Evolutionary conservation across 2,888 invertebrate genomes (phyloP), one percentile per base, ranked within the genome.

Genomic region (Eupelmus urozonus): DNA sequence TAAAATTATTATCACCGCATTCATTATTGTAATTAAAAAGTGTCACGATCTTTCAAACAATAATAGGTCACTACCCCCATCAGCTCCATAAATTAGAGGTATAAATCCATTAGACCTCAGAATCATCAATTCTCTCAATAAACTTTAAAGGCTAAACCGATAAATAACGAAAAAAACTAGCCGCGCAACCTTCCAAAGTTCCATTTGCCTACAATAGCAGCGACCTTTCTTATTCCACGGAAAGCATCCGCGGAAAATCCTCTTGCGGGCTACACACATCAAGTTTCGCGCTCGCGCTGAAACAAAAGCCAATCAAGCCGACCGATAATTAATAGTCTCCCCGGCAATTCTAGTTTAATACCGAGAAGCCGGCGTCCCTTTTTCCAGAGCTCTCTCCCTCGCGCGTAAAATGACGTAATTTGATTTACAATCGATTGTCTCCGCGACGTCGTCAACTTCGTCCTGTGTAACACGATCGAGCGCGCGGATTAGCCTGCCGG

Each of bases 401-500:
- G 13, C 45, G 4, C 45, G 2, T 23, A 65, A 0, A 62, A 53
- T 76, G 79, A 72, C 63, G 76, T 79, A 79, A 79, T 76, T 76
- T 79, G 79, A 79, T 76, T 79, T 79, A 79, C 69, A 73, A 42
- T 63, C 79, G 59, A 79, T 79, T 79, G 79, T 79, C 76, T 74
- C 74, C 20, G 51, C 51, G 1, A 23, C 53, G 40, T 55, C 20
- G 18, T 34, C 40, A 9, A 34, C 5, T 45, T 7, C 45, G 13
- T 2, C 4, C 9, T 45, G 16, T 7, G 13, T 45, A 2, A 45
- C 45, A 13, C 13, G 45, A 16, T 45, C 45, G 16, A 7, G 16
- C 9, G 45, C 16, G n/a, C 16, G 45, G 45, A 34, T 34, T 34
- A 34, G 9, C 34, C n/a, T n/a, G n/a, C n/a, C n/a, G n/a, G n/a